These are phyloP conservation scores for Vombatus ursinus DNA, from an alignment of 2,113 vertebrate species.

Conservation along the genomic window DNA sequence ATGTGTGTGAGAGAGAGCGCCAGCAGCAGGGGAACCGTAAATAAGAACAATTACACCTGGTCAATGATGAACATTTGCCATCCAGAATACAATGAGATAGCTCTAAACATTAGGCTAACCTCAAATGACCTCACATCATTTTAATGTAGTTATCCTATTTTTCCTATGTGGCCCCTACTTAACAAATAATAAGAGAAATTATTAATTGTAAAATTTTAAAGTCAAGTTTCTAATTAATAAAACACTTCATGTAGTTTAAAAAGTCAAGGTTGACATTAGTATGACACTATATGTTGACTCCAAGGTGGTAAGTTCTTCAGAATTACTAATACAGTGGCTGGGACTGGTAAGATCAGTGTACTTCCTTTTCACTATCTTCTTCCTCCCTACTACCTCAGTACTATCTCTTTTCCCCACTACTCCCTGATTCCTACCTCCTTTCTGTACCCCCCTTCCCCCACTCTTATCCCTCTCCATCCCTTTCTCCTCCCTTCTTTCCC, in stretches of 20 bases:
- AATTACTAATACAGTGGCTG: neutral
- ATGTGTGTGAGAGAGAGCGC: conserved; percentile 10
- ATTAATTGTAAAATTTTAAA: neutral
- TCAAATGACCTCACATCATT: conserved; percentile 73
- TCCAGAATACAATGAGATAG: conserved; percentile 72
- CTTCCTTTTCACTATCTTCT: conserved; percentile 5
- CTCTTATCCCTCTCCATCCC: conserved; percentile 55
- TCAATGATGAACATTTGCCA: conserved; percentile 66
- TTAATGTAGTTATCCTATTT: conserved; percentile 73
- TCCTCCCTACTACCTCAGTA: conserved; percentile 1
- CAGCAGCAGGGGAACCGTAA: conserved; percentile 50
- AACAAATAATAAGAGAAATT: neutral
- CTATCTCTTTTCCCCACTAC: conserved; percentile 7
- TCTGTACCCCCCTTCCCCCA: conserved; percentile 20
- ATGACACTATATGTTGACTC: conserved; percentile 34
- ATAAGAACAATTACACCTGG: conserved; percentile 56
- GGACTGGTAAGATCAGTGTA: conserved; percentile 63
- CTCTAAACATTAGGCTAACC: conserved; percentile 76
- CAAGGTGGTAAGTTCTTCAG: conserved; percentile 5
- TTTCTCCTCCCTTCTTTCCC: conserved; percentile 21
- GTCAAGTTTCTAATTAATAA: neutral
- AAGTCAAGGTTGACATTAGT: neutral
- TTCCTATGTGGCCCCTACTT: conserved; percentile 3
- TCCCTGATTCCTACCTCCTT: conserved; percentile 6
- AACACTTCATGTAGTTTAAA: neutral